These are phyloP conservation scores for Aurelia aurita DNA, from an alignment of 30 jellyfish, hydroid and myxozoan genomes.

Conservation along the genomic window DNA sequence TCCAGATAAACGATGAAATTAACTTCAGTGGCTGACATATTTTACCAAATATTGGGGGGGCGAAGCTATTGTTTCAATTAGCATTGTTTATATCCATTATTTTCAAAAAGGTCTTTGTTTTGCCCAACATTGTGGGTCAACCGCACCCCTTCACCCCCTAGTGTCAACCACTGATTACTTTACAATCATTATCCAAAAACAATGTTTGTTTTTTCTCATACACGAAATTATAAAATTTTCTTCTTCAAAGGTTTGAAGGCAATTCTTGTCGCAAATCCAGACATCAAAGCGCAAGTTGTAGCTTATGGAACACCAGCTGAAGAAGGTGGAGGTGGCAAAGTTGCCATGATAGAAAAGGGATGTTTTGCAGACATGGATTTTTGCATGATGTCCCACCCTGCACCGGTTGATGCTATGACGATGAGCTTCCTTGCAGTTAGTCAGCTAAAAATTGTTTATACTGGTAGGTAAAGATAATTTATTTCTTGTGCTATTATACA, in stretches of 20 bases:
- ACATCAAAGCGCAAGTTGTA: slow-evolving; percentile 61
- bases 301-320: slow-evolving; percentile 98
- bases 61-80: too few relatives aligned
- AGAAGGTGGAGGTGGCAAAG: slow-evolving; percentile 96
- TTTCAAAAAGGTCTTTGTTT: too few relatives aligned
- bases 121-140: too few relatives aligned
- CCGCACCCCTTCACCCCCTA: too few relatives aligned
- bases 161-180: too few relatives aligned
- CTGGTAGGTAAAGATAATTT: slow-evolving; percentile 37
- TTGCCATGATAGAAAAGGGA: slow-evolving; percentile 69
- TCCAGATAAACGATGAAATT: too few relatives aligned
- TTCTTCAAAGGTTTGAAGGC: slow-evolving; percentile 78
- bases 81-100: too few relatives aligned
- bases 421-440: slow-evolving; percentile 48
- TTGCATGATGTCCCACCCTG: slow-evolving; percentile 95
- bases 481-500: too few relatives aligned
- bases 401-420: slow-evolving; percentile 51
- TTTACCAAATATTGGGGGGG: too few relatives aligned
- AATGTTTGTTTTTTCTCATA: too few relatives aligned
- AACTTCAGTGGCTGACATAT: too few relatives aligned
- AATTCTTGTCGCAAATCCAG: slow-evolving; percentile 45
- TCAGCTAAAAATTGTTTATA: slow-evolving; percentile 38
- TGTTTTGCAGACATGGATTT: slow-evolving; percentile 80
- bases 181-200: too few relatives aligned
- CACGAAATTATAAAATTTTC: neutral